These are phyloP conservation scores for Tigriopus japonicus DNA, from an alignment of 1,140 invertebrate genomes.

Conservation along the genomic window DNA sequence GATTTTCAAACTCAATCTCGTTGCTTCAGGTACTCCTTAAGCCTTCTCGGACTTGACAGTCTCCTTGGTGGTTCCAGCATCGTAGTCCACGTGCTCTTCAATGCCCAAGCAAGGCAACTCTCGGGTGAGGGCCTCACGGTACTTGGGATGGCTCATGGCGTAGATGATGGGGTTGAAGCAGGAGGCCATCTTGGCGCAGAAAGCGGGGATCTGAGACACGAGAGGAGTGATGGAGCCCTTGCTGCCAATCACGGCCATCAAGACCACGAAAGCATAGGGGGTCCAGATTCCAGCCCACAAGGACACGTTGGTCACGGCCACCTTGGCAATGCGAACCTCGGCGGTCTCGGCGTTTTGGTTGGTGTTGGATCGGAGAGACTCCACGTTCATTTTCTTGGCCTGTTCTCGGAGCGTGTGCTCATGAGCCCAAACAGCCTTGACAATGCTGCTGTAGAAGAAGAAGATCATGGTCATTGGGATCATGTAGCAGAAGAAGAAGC, in stretches of 20 bases:
- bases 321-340: constrained; percentile 24
- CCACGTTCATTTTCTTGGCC: constrained; percentile 28
- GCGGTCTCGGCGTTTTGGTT: constrained; percentile 19
- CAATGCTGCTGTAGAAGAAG: constrained; percentile 29
- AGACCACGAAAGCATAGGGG: constrained; percentile 27
- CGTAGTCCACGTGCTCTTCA: neutral
- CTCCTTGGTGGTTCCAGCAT: constrained; percentile 11
- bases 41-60: constrained; percentile 3
- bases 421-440: constrained; percentile 28
- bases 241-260: constrained; percentile 20
- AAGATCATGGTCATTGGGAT: constrained; percentile 21
- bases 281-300: constrained; percentile 27
- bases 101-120: constrained; percentile 13
- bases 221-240: constrained; percentile 23
- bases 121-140: constrained; percentile 16
- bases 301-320: constrained; percentile 25
- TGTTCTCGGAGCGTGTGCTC: constrained; percentile 28
- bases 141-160: constrained; percentile 21
- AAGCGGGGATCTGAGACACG: constrained; percentile 14
- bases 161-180: constrained; percentile 21
- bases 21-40: neutral
- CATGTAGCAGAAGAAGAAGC: constrained; percentile 19
- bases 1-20: too few species aligned
- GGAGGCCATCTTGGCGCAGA: constrained; percentile 18
- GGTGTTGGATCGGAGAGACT: constrained; percentile 22